These are phyloP conservation scores for Platyscapa corneri DNA, from an alignment of 1,140 invertebrate genomes.

Conservation along the genomic window DNA sequence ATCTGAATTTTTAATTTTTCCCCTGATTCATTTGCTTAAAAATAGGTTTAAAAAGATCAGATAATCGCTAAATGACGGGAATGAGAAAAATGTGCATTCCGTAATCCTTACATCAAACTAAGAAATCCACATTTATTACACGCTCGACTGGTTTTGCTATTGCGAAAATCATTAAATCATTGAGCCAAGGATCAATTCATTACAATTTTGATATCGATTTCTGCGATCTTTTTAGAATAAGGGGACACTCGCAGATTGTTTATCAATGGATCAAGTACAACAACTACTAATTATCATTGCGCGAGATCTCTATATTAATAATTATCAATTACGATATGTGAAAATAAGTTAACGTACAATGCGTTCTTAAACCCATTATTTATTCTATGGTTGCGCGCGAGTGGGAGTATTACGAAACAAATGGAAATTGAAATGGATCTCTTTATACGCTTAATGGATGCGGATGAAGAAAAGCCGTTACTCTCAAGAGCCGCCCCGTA, in stretches of 20 bases:
- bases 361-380: too few relatives aligned
- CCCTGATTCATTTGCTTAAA: not conserved
- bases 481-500: not conserved
- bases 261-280: not conserved
- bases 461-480: not conserved
- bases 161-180: slow-evolving; percentile 34
- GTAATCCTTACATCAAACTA: slow-evolving; percentile 23
- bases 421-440: not conserved
- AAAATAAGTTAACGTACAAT: not conserved
- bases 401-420: not conserved
- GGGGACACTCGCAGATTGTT: not conserved
- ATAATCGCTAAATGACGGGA: not conserved
- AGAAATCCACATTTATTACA: slow-evolving; percentile 44
- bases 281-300: not conserved
- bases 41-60: not conserved
- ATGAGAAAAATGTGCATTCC: slow-evolving; percentile 41
- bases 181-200: slow-evolving; percentile 25
- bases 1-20: not conserved
- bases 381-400: not conserved
- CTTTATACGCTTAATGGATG: not conserved
- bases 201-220: slow-evolving; percentile 31
- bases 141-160: slow-evolving; percentile 19
- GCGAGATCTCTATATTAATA: not conserved
- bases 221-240: not conserved
- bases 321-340: not conserved